A percentile compares a stretch with the other conserved stretches of the same genome.
Conservation (phyloP, 2,113 vertebrate species). For the Ursus arctos region DNA sequence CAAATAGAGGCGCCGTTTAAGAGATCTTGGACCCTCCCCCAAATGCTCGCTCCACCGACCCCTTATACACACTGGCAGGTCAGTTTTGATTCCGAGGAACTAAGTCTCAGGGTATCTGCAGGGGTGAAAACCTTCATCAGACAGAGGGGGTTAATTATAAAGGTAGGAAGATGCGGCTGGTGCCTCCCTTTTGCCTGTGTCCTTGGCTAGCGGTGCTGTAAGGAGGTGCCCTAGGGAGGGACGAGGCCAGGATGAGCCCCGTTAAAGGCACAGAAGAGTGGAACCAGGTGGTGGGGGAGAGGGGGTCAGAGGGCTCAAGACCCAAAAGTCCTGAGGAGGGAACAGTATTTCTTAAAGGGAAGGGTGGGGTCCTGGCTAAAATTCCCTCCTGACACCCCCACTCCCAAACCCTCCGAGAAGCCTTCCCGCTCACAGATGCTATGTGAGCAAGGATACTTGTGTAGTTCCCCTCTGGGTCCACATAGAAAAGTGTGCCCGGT, state of each 20-base stretch:
- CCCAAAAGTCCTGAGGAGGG: not conserved
- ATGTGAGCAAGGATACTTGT: fast-evolving
- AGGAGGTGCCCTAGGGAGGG: not conserved
- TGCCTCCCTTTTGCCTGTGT: not conserved
- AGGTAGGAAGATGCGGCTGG: not conserved
- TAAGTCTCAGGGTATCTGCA: not conserved
- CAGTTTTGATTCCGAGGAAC: not conserved
- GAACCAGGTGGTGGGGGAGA: not conserved
- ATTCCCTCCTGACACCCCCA: not conserved
- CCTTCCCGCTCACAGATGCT: not conserved
- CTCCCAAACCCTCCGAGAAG: not conserved
- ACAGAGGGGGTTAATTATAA: not conserved
- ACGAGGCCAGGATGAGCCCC: not conserved
- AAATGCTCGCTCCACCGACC: fast-evolving
- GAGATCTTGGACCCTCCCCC: not conserved
- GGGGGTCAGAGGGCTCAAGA: not conserved
- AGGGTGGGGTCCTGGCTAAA: not conserved
- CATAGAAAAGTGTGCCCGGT: not conserved
- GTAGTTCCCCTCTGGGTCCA: not conserved
- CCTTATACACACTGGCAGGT: not conserved
- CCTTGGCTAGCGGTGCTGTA: not conserved
- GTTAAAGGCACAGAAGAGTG: not conserved
- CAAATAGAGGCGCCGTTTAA: not conserved
- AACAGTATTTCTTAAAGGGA: not conserved
- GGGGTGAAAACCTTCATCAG: not conserved